Evolutionary conservation across 2,113 vertebrate genomes (phyloP), one percentile per base, ranked within the genome.

Genomic region (Takifugu flavidus): DNA sequence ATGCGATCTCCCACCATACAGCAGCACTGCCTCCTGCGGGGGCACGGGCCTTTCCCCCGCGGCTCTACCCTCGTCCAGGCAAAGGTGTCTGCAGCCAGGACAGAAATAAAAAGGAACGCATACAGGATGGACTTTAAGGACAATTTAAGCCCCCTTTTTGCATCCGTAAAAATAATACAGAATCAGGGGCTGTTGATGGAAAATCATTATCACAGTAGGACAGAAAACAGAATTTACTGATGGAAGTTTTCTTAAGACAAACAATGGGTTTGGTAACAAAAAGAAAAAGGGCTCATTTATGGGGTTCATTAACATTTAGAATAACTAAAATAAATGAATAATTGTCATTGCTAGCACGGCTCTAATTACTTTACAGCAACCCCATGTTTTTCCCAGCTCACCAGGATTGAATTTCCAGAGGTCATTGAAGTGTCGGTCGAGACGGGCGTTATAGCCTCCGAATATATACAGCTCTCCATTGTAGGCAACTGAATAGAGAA

Each of bases 391-490:
- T n/a, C 45, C 45, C 10, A 52, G 69, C 66, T 90, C 89, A 98
- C 96, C 97, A 89, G 96, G 96, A 74, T 92, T 98, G 82, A 97
- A 99, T 87, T 96, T 98, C 97, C 97, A 99, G 50, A 98, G 94
- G 66, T 99, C 96, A 0, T 96, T 97, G 88, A 98, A 99, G 82
- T 99, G 97, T 55, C 94, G 91, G 84, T 99, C 96, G 72, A 98
- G 84, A 46, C 94, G 92, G 14, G 96, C 95, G 1, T 98, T 98
- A 84, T 99, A 99, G 61, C 97, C 97, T 75, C 97, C 97, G 74
- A 99, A 99, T 57, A 99, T 95, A 61, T 97, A 98, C 0, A 99
- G 85, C 55, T 98, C 96, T 53, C 95, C 95, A 0, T 95, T 96
- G 85, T 96, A 97, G 64, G 94, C 87, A 88, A 98, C 97, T 98